Evolutionary conservation across 2,888 invertebrate species (phyloP).

Genomic region (Heliconius ethilla): DNA sequence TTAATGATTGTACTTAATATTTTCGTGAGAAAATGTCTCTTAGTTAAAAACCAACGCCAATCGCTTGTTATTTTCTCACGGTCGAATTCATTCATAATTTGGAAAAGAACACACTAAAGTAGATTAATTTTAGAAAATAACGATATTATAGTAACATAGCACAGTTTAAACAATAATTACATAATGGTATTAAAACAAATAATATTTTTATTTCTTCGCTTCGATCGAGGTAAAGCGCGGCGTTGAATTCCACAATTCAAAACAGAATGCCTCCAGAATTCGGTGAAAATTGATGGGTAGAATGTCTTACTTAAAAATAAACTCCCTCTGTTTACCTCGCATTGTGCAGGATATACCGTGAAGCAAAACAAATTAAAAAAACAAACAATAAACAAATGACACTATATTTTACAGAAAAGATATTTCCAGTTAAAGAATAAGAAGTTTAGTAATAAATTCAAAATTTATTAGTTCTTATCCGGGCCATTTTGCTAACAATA

Average conservation of each 20-base stretch:
- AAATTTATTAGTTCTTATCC: constrained; percentile 1
- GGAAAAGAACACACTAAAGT: constrained; percentile 46
- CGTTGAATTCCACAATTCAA: no score
- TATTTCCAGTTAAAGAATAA: neutral
- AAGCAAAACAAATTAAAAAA: neutral
- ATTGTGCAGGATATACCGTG: no score
- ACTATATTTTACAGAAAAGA: neutral
- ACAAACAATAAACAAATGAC: neutral
- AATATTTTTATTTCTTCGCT: no score
- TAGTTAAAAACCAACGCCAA: constrained; percentile 41
- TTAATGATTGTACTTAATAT: constrained; percentile 24
- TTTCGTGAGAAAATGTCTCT: constrained; percentile 36
- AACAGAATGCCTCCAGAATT: no score
- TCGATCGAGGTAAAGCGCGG: no score
- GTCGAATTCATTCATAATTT: constrained; percentile 52
- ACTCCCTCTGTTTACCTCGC: no score
- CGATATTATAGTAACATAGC: neutral
- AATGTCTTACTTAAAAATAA: no score
- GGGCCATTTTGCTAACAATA: constrained; percentile 18
- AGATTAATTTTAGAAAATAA: constrained; percentile 2
- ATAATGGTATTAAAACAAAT: neutral
- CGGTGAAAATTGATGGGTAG: no score
- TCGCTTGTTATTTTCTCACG: constrained; percentile 57
- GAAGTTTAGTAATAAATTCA: constrained; percentile 1
- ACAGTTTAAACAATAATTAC: neutral